phyloP scores from a whole-genome alignment of 2,888 invertebrate genomes.

The Drosophila leonis region DNA sequence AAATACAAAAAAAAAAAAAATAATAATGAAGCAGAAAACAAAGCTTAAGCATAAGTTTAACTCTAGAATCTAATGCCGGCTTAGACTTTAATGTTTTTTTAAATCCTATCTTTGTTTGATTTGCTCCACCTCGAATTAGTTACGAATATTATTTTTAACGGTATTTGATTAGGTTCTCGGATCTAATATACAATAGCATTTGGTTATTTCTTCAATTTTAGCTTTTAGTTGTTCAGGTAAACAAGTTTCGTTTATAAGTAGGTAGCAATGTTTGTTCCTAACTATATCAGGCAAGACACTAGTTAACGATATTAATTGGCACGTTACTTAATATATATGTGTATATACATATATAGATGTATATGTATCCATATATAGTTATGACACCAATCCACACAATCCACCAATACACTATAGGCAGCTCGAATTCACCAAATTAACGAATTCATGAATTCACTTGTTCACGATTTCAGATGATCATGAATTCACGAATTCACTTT shows the following conservation, averaged over 20 bases:
- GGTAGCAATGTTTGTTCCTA: constrained; percentile 77
- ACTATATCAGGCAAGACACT: constrained; percentile 70
- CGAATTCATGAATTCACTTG: neutral
- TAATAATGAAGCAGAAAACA: constrained; percentile 16
- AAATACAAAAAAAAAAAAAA: constrained; percentile 3
- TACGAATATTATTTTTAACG: constrained; percentile 35
- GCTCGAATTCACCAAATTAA: neutral
- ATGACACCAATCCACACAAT: constrained; percentile 8
- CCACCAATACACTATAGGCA: constrained; percentile 15
- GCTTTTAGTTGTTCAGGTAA: constrained; percentile 43
- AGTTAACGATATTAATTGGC: constrained; percentile 78
- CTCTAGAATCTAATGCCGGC: constrained; percentile 81
- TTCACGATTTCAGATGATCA: neutral
- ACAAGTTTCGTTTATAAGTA: constrained; percentile 48
- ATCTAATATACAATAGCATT: constrained; percentile 5
- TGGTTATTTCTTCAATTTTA: constrained; percentile 29
- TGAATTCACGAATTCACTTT: too few species aligned
- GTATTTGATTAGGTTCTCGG: constrained; percentile 4
- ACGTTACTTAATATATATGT: constrained; percentile 66
- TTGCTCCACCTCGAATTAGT: constrained; percentile 46
- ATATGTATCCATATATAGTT: neutral
- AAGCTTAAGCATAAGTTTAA: constrained; percentile 45
- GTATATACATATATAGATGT: neutral
- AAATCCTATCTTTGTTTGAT: neutral
- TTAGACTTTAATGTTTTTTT: constrained; percentile 68